Evolutionary conservation across 1,140 invertebrate genomes (phyloP), one percentile per base, ranked within the genome.

Genomic region (Plutomurus gul): DNA sequence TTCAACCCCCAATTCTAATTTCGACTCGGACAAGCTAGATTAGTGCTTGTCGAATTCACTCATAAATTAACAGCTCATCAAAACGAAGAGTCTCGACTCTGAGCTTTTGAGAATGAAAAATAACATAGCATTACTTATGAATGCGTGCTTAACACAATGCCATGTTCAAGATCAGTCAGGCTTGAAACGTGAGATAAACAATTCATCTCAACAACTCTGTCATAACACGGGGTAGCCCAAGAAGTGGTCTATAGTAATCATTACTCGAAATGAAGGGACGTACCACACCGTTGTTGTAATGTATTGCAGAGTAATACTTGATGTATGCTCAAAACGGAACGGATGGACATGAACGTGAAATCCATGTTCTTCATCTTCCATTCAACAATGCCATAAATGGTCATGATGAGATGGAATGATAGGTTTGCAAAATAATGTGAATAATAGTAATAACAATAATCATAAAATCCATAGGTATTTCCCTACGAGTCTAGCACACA

Each of bases 401-500:
- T 65, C 25, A 65, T 65, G 56, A 65, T 65, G 56, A 65, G 56
- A 65, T 65, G 56, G 56, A 65, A 65, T 65, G 56, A 65, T 65
- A 65, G 56, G 56, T 65, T 65, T 65, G 56, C 56, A 30, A 65
- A 65, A 65, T 65, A 65, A 65, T 65, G 36, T 65, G 56, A 65
- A 65, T 65, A 65, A 30, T 65, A 33, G 56, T 65, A 65, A 65
- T 65, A 65, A 65, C 56, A 65, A 65, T 65, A 65, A 65, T 65
- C 56, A 65, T 65, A 65, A 65, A 65, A 65, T 65, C 30, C 22
- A 65, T n/a, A 65, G 56, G 56, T 60, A 60, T 65, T 65, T 65
- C 56, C 36, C 36, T 30, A 65, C 18, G 56, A 65, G 56, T 27
- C 25, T 65, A 33, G 27, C n/a, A n/a, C n/a, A n/a, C 36, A 30